Percentiles rank a stretch among this genome's conserved stretches.
Evolutionary conservation across 2,888 invertebrate genomes (phyloP).

Genomic region (Caenorhabditis sp.): DNA sequence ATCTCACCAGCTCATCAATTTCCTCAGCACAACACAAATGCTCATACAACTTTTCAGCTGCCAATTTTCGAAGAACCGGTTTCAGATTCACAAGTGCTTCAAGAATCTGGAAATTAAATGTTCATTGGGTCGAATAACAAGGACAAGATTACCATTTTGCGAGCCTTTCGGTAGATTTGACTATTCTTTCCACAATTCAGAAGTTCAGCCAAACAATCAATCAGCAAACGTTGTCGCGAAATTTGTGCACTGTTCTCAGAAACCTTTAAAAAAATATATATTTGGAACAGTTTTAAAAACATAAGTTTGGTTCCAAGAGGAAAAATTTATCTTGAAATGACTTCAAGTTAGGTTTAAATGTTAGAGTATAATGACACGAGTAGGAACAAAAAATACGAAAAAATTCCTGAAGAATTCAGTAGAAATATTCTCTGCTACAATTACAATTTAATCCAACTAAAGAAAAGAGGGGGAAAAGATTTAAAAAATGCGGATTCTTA

Average conservation of each 20-base stretch:
- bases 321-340: no score
- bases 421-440: no score
- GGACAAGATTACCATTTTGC: constrained; percentile 26
- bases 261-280: neutral
- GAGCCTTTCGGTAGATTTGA: constrained; percentile 17
- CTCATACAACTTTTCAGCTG: constrained; percentile 66
- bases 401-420: no score
- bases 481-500: no score
- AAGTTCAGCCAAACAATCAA: constrained; percentile 28
- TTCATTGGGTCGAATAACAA: no score
- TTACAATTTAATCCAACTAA: no score
- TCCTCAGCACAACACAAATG: constrained; percentile 51
- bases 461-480: no score
- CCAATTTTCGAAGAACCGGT: constrained; percentile 52
- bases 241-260: constrained; percentile 10
- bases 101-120: constrained; percentile 60
- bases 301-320: no score
- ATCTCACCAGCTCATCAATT: constrained; percentile 26
- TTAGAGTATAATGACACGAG: no score
- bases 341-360: no score
- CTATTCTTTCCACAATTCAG: constrained; percentile 32
- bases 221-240: constrained; percentile 18
- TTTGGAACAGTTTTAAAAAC: neutral
- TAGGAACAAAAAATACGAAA: no score
- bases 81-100: constrained; percentile 46